Evolutionary conservation across 2,888 invertebrate species (phyloP), one percentile per base, ranked within the genome.

Genomic region (Unio delphinus): DNA sequence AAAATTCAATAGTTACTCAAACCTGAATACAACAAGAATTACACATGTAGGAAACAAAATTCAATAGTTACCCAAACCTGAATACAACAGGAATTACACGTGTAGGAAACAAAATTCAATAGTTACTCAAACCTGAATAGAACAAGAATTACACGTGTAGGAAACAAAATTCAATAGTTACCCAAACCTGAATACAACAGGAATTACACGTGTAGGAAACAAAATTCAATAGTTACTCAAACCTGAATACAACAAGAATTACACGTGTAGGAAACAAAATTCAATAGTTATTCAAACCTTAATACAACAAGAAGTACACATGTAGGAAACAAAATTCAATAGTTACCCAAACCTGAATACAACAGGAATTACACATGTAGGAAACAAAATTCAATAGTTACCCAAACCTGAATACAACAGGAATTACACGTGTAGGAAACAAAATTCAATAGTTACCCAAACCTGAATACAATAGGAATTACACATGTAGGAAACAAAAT

Each of bases 161-260:
- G 58, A 45, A 4, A 4, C 8, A 64, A 64, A 30, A 4, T 0
- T 30, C 28, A 30, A 30, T 4, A 30, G 28, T 23, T 23, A 23
- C 23, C 23, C 23, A 23, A 23, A 23, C 23, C 23, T 23, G 23
- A 23, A 23, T 23, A 23, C 23, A 23, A 23, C 4, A 55, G 26
- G 20, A 60, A 67, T 56, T 20, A 23, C 54, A 45, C 57, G 5
- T 18, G 18, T 15, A 6, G 8, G 58, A 45, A 4, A 26, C 4
- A 64, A 64, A 45, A 20, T 34, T 60, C 95, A 1, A 95, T 95
- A 78, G 94, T 94, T 4, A 94, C 94, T 95, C 95, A 95, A n/a
- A 95, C 95, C 79, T 92, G 68, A 34, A 67, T 70, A 69, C 15
- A 55, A 65, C 55, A 55, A 45, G 7, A 60, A 61, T 56, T 8